Conservation (phyloP, 2,113 vertebrate species). For the Parus major region DNA sequence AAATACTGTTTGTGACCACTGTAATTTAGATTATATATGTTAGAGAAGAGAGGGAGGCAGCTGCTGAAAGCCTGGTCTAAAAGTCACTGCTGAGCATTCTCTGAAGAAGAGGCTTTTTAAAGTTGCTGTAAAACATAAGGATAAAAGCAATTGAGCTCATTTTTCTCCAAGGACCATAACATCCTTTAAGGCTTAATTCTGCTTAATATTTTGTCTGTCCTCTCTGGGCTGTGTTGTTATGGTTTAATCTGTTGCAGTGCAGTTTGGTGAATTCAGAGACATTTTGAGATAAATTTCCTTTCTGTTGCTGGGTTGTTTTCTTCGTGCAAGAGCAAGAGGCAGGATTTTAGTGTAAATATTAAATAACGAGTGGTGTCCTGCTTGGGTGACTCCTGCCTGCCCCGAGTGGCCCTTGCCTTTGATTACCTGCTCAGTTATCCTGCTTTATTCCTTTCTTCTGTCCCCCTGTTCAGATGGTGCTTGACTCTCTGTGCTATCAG, state of each 20-base stretch:
- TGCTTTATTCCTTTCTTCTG: background rate
- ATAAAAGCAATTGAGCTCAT: background rate
- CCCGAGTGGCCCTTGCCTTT: background rate
- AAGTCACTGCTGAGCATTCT: background rate
- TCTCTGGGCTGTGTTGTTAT: background rate
- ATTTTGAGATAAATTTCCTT: background rate
- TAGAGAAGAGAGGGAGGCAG: background rate
- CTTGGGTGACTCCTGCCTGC: background rate
- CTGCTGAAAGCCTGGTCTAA: background rate
- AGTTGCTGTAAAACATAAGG: background rate
- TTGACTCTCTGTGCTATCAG: background rate
- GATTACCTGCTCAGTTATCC: background rate
- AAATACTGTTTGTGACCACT: background rate
- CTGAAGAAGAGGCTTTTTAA: background rate
- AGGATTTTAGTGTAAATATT: background rate
- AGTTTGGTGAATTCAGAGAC: background rate
- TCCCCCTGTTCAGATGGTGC: background rate
- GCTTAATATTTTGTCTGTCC: background rate
- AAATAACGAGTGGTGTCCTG: background rate
- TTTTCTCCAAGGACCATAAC: background rate
- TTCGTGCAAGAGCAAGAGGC: background rate
- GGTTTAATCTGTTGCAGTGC: background rate
- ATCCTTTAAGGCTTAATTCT: background rate
- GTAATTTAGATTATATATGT: background rate
- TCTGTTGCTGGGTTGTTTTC: background rate